Conservation (phyloP, 2,888 invertebrate species). For the Agrilus cyanescens region DNA sequence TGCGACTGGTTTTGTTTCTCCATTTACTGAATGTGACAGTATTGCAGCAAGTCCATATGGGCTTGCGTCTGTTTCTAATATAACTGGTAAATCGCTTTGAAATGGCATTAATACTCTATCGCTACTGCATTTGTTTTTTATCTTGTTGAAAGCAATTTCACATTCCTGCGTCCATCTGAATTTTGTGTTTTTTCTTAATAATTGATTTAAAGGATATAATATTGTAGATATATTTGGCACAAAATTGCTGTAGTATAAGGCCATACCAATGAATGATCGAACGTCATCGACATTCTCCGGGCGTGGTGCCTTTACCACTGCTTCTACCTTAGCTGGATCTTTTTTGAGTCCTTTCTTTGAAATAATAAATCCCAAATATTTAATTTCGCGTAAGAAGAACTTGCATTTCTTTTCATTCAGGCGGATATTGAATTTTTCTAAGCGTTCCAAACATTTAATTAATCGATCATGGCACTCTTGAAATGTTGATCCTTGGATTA, state of each 20-base stretch:
- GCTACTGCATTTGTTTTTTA: slow-evolving; percentile 4
- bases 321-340: neutral
- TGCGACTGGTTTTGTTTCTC: no score
- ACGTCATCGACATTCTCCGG: slow-evolving; percentile 3
- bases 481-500: neutral
- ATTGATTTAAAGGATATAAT: no score
- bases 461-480: no score
- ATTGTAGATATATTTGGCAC: no score
- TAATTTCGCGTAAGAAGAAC: slow-evolving; percentile 1
- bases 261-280: neutral
- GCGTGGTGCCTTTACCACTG: neutral
- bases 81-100: slow-evolving; percentile 1
- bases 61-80: slow-evolving; percentile 3
- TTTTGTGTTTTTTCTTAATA: slow-evolving; percentile 2
- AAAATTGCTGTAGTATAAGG: no score
- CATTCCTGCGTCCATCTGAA: slow-evolving; percentile 1
- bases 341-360: neutral
- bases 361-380: slow-evolving; percentile 1
- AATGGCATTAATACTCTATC: slow-evolving; percentile 3
- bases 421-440: no score
- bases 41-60: no score
- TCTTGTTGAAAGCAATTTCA: slow-evolving; percentile 1
- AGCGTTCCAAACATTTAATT: no score
- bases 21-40: no score
- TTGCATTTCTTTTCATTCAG: neutral